Evolutionary conservation across 1,140 invertebrate species (phyloP), one percentile per base, ranked within the genome.

Genomic region (Penaeus vannamei): DNA sequence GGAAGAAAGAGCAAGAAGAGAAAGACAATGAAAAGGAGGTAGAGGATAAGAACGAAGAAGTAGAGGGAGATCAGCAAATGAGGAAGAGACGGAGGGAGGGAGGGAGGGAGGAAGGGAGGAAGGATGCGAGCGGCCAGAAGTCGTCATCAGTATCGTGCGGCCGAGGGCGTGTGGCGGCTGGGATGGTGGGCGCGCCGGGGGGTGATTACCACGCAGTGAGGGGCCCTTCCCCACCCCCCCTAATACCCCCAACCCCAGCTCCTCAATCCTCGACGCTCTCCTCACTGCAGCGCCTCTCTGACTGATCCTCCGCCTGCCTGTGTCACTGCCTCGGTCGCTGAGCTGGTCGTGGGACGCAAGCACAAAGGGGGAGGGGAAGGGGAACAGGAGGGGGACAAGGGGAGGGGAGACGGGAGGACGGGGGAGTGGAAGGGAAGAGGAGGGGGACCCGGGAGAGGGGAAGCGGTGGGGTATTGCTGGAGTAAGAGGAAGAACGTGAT

Each of bases 161-260:
- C 83, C 66, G 83, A 79, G 82, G 69, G 87, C 36, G 80, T 87
- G 86, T 87, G 80, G 36, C 64, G 79, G 79, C 59, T 61, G 69
- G 69, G 64, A 23, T 85, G 83, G 81, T 89, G 87, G 36, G 82
- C 87, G 10, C 87, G 8, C 42, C 83, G 53, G 87, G 87, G 87
- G 87, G 87, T 89, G 87, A 89, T 89, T 89, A 89, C 82, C 42
- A 62, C 87, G 32, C 87, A 80, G 87, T 64, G n/a, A 66, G 72
- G 87, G 81, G 87, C 53, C 60, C 59, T 64, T 62, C 46, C 76
- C 86, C 72, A 36, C 62, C 42, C 64, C n/a, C 81, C 46, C 53
- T 22, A 10, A 23, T 1, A 1, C 66, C 66, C 66, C 32, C 19
- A 0, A 12, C 66, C 32, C 66, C 32, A 10, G 10, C 32, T 20